Percentiles rank a stretch among this genome's conserved stretches.
phyloP scores from a whole-genome alignment of 2,797 vertebrate genomes.

The Crocodylus rhombifer region DNA sequence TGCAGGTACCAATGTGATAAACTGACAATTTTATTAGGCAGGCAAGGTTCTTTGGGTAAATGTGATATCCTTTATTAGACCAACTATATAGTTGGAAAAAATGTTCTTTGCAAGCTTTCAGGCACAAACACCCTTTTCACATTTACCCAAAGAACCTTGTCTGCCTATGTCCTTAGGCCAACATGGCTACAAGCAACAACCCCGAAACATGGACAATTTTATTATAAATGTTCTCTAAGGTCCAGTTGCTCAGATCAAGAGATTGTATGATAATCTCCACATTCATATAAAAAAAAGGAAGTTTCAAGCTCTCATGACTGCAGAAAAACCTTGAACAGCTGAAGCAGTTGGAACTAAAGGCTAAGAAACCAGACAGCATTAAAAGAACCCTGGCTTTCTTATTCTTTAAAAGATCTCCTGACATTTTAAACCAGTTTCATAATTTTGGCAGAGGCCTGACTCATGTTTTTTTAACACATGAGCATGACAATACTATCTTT shows the following conservation, averaged over 20 bases:
- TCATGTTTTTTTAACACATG: background rate
- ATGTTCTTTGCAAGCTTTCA: too few relatives aligned
- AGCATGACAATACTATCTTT: background rate
- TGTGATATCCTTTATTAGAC: background rate
- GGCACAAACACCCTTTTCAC: too few relatives aligned
- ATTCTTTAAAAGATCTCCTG: background rate
- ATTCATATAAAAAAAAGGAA: background rate
- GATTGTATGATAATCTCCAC: background rate
- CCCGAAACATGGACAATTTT: background rate
- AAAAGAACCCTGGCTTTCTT: background rate
- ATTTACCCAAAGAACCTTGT: too few relatives aligned
- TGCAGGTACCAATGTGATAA: background rate
- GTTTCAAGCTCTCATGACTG: background rate
- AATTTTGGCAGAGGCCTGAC: background rate
- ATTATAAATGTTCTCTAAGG: background rate
- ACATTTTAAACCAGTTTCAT: background rate
- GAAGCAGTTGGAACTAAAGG: accelerated
- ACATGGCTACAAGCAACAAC: too few relatives aligned
- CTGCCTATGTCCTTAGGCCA: too few relatives aligned
- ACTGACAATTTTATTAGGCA: background rate
- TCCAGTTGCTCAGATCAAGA: background rate
- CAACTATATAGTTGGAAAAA: too few relatives aligned
- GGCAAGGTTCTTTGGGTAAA: background rate
- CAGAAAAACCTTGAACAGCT: background rate
- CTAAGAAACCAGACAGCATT: background rate